Evolutionary conservation across 2,113 vertebrate species (phyloP).

Genomic region (Ammospiza caudacuta): DNA sequence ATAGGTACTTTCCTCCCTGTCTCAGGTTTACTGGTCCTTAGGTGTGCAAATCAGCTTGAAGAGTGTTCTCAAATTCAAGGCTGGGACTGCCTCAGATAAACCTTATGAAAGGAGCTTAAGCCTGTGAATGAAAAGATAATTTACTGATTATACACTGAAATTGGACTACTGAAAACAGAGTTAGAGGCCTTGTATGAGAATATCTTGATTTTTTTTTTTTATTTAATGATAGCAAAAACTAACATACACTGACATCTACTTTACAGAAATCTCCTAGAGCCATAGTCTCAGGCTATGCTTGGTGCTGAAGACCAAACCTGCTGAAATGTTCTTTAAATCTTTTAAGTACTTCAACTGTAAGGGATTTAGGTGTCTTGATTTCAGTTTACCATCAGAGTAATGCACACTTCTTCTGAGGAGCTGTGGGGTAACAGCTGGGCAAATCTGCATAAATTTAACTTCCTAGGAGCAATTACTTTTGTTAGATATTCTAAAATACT

Average conservation of each 20-base stretch:
- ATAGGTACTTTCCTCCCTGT: not conserved
- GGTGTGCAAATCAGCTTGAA: not conserved
- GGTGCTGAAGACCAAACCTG: not conserved
- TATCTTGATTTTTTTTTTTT: not conserved
- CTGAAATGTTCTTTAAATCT: not conserved
- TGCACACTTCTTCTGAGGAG: not conserved
- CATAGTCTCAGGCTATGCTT: not conserved
- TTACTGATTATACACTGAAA: not conserved
- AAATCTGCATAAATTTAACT: not conserved
- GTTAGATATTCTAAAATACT: not conserved
- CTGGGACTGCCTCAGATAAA: not conserved
- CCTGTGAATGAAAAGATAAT: not conserved
- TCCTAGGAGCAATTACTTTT: not conserved
- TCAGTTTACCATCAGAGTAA: not conserved
- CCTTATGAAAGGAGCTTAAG: not conserved
- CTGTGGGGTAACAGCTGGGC: not conserved
- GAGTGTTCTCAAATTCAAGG: not conserved
- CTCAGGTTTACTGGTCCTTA: not conserved
- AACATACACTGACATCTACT: not conserved
- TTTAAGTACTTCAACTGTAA: not conserved
- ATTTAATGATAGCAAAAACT: not conserved
- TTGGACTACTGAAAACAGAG: not conserved
- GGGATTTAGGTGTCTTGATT: not conserved
- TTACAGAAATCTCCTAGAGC: not conserved
- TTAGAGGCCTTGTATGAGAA: not conserved